Percentiles rank a stretch among this genome's conserved stretches.
These are phyloP conservation scores for Sphenopsis melanotis DNA, from an alignment of 2,797 vertebrate genomes.

Conservation along the genomic window DNA sequence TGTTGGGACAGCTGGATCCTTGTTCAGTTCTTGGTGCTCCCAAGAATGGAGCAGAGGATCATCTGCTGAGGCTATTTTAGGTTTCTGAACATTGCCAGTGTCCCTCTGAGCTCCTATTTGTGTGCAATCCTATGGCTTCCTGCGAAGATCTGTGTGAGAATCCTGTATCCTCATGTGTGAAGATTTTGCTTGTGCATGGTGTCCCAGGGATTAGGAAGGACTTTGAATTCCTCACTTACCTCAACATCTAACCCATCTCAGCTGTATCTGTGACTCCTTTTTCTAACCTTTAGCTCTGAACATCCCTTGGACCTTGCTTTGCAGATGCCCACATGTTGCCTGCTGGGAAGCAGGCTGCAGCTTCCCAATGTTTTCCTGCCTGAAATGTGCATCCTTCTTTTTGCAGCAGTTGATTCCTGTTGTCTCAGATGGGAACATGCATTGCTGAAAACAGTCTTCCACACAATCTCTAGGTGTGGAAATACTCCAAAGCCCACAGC, in stretches of 20 bases:
- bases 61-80: conserved; percentile 51
- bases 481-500: background rate
- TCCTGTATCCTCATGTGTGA: background rate
- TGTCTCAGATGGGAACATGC: fast-evolving
- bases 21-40: background rate
- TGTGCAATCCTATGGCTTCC: background rate
- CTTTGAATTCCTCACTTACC: background rate
- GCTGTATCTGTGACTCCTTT: background rate
- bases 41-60: conserved; percentile 27
- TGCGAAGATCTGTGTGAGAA: background rate
- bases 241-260: background rate
- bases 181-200: background rate
- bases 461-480: background rate
- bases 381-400: background rate
- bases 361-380: background rate
- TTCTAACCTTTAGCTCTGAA: background rate
- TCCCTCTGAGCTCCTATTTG: background rate
- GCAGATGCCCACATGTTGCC: fast-evolving
- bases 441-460: background rate
- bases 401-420: background rate
- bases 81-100: background rate
- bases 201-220: background rate
- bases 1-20: conserved; percentile 44
- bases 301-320: background rate
- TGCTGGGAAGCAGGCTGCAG: background rate